Evolutionary conservation across 2,797 vertebrate species (phyloP), one percentile per base, ranked within the genome.

Genomic region (Sebastes jordani): DNA sequence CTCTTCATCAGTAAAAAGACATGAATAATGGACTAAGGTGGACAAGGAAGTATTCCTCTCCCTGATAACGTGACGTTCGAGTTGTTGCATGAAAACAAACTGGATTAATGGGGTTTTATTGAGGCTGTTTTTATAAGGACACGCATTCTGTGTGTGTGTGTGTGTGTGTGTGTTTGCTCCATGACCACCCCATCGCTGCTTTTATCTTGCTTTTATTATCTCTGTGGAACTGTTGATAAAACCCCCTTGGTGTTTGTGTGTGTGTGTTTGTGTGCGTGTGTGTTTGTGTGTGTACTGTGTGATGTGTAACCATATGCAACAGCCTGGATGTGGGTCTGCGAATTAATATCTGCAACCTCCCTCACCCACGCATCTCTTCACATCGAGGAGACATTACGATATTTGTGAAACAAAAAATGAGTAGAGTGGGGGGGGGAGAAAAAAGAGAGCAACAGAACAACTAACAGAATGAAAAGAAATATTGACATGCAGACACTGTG

Each of bases 131-230:
- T 76, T 78, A 80, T 42, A 71, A 29, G 14, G 52, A 25, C 25
- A 36, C 3, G 16, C 16, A 11, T 4, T 80, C 6, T 55, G 29
- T 71, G 62, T 66, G 56, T 60, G 67, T 64, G 49, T 75, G 67
- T 49, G 36, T 59, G 72, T 38, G 52, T 32, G 27, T 65, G 46
- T 58, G 62, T 20, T 77, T 73, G 62, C 30, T 74, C 68, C 72
- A 86, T 86, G 78, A 80, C 85, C 76, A 76, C 80, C 56, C 63
- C 80, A 84, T 86, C 76, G 82, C 55, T 88, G 81, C 77, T 84
- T 88, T 88, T 78, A 83, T 86, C 88, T 87, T 9, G 2, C 67
- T 86, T 82, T 78, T 75, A 87, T 88, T 85, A 69, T 76, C 78
- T 85, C 78, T 71, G 60, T 85, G 76, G 69, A 88, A 32, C 60